phyloP scores from a whole-genome alignment of 2,888 invertebrate genomes.

The Chouioia cunea region DNA sequence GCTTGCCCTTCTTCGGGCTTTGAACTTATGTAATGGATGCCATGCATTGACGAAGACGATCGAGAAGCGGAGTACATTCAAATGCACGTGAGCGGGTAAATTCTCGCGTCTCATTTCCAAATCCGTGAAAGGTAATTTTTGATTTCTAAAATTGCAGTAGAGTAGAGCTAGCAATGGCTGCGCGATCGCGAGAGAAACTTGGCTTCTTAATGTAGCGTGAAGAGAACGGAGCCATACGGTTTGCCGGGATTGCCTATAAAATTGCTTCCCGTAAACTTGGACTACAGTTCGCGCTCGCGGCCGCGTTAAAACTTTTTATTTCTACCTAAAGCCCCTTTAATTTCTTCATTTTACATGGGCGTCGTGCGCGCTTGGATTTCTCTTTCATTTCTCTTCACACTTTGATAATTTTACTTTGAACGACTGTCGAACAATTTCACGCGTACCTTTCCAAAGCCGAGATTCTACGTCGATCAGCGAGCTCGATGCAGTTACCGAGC shows the following conservation, averaged over 20 bases:
- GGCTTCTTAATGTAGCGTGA: constrained; percentile 39
- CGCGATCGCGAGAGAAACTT: constrained; percentile 12
- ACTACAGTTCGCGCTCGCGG: constrained; percentile 20
- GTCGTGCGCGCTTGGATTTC: not conserved
- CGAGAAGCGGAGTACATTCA: too few relatives aligned
- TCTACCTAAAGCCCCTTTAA: constrained; percentile 17
- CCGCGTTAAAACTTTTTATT: constrained; percentile 32
- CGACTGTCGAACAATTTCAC: constrained; percentile 3
- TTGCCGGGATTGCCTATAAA: constrained; percentile 34
- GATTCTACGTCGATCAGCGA: too few relatives aligned
- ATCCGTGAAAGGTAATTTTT: constrained; percentile 40
- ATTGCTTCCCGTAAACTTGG: constrained; percentile 39
- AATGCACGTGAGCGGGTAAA: not conserved
- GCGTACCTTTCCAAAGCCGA: too few relatives aligned
- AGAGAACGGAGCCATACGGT: constrained; percentile 21
- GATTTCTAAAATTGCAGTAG: constrained; percentile 30
- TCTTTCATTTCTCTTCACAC: not conserved
- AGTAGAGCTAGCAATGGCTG: not conserved
- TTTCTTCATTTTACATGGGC: constrained; percentile 25
- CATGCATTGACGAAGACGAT: not conserved
- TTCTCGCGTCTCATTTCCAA: constrained; percentile 40
- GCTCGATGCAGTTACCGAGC: too few relatives aligned
- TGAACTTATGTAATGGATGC: too few relatives aligned
- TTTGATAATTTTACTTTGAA: constrained; percentile 17
- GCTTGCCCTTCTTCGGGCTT: too few relatives aligned